These are phyloP conservation scores for Bombus huntii DNA, from an alignment of 1,140 invertebrate genomes.

Conservation along the genomic window DNA sequence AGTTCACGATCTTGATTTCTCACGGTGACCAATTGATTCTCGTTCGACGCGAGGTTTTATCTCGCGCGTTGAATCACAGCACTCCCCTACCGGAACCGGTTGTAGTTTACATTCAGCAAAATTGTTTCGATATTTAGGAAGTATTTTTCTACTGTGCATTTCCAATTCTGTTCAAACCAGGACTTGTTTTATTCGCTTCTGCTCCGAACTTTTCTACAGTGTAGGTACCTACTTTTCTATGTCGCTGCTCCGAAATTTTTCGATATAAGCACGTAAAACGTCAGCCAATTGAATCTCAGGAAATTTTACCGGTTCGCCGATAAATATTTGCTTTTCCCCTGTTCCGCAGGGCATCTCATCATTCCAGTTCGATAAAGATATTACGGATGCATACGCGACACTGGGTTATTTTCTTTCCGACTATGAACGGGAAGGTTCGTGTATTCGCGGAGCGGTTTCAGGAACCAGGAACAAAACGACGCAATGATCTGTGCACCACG, in stretches of 20 bases:
- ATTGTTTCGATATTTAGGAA: constrained; percentile 34
- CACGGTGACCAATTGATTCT: constrained; percentile 59
- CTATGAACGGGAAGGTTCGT: constrained; percentile 26
- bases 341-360: not conserved
- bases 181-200: not conserved
- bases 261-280: not conserved
- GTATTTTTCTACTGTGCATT: not conserved
- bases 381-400: constrained; percentile 22
- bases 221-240: not conserved
- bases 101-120: constrained; percentile 17
- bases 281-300: not conserved
- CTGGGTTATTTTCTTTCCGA: constrained; percentile 51
- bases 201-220: not conserved
- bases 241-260: not conserved
- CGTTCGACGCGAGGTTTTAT: constrained; percentile 49
- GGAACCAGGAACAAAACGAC: constrained; percentile 1
- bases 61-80: constrained; percentile 26
- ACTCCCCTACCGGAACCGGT: constrained; percentile 25
- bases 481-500: no score
- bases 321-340: not conserved
- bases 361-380: constrained; percentile 15
- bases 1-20: constrained; percentile 57
- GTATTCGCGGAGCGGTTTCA: constrained; percentile 6
- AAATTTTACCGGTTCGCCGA: not conserved
- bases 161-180: not conserved